Conservation (phyloP, 2,797 vertebrate genomes). For the Helostoma temminkii region DNA sequence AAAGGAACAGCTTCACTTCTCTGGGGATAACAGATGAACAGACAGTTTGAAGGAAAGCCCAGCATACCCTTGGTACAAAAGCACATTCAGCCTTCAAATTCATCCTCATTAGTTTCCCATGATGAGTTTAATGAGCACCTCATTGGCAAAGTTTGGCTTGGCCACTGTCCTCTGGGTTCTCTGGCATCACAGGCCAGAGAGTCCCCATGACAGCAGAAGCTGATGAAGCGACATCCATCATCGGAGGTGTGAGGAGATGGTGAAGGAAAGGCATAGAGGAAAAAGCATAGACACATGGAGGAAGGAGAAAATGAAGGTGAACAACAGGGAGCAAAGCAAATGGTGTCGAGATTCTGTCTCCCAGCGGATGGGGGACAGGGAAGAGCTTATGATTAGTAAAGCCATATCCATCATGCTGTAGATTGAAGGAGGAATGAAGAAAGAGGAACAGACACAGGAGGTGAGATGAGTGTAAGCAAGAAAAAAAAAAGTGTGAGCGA, state of each 20-base stretch:
- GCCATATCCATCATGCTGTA: conserved; percentile 50
- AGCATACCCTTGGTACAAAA: conserved; percentile 52
- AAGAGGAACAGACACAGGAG: not conserved
- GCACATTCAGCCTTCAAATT: conserved; percentile 64
- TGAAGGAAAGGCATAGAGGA: conserved; percentile 30
- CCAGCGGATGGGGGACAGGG: conserved; percentile 29
- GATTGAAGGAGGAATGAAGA: not conserved
- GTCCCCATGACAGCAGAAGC: conserved; percentile 34
- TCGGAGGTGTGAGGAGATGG: conserved; percentile 31
- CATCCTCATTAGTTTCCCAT: conserved; percentile 78
- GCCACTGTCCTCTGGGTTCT: conserved; percentile 62
- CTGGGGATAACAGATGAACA: too few species aligned
- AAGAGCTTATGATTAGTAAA: conserved; percentile 45
- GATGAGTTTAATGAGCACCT: conserved; percentile 76
- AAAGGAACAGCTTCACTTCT: conserved; percentile 20
- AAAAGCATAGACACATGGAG: conserved; percentile 8
- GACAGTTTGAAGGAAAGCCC: conserved; percentile 54
- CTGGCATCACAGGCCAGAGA: conserved; percentile 53
- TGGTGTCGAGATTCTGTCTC: conserved; percentile 41
- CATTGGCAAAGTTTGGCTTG: conserved; percentile 60
- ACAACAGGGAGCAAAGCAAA: conserved; percentile 34
- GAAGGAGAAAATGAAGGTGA: conserved; percentile 6
- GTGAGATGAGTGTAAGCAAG: not conserved
- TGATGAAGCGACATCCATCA: conserved; percentile 63
- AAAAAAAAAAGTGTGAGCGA: not conserved